Percentiles rank a stretch among this genome's conserved stretches.
These are phyloP conservation scores for Rhagonycha lutea DNA, from an alignment of 2,888 invertebrate genomes.

Conservation along the genomic window DNA sequence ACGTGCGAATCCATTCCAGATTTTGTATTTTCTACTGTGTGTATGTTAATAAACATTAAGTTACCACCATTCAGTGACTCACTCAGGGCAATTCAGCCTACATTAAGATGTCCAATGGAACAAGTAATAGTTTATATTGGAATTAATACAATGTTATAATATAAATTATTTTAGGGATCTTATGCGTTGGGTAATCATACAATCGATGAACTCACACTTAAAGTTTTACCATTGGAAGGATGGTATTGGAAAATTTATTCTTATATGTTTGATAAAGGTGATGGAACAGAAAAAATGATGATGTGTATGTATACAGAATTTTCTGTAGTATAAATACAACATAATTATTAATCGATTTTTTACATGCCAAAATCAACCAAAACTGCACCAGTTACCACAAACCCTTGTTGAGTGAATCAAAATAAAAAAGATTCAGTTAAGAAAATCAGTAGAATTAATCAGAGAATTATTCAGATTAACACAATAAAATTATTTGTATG, in stretches of 20 bases:
- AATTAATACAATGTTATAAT: too few relatives aligned
- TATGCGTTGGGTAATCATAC: constrained; percentile 39
- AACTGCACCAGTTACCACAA: not conserved
- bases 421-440: too few relatives aligned
- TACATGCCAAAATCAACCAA: not conserved
- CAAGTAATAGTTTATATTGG: constrained; percentile 24
- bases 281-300: constrained; percentile 24
- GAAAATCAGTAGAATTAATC: too few relatives aligned
- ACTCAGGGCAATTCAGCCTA: constrained; percentile 33
- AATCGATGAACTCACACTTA: constrained; percentile 40
- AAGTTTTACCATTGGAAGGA: constrained; percentile 37
- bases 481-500: too few relatives aligned
- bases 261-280: constrained; percentile 27
- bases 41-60: constrained; percentile 35
- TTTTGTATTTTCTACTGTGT: constrained; percentile 38
- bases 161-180: constrained; percentile 35
- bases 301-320: constrained; percentile 39
- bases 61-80: constrained; percentile 38
- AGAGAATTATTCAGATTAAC: too few relatives aligned
- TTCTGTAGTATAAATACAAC: constrained; percentile 33
- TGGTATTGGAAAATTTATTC: constrained; percentile 43
- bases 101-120: constrained; percentile 37
- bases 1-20: constrained; percentile 43
- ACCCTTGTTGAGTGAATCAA: too few relatives aligned
- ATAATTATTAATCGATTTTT: constrained; percentile 15